Evolutionary conservation across 1,140 invertebrate species (phyloP), one percentile per base, ranked within the genome.

Genomic region (Diorhabda elongata): DNA sequence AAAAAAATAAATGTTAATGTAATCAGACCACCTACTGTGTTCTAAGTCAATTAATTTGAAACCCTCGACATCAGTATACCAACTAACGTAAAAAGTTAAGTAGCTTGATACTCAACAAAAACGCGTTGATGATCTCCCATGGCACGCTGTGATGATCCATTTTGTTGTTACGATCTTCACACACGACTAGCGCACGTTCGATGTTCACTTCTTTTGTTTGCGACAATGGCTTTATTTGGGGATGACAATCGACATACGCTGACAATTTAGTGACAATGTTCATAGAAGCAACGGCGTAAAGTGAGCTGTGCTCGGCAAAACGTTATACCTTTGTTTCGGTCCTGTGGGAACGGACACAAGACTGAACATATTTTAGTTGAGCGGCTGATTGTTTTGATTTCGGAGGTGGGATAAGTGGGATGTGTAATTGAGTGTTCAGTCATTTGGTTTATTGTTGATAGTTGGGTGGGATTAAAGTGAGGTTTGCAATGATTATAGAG

Each of bases 201-300:
- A 77, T 77, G 76, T 69, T 76, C 76, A 77, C 72, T 76, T 77
- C 76, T 74, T 74, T 77, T 76, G 69, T 76, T 58, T 58, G 66
- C 70, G 63, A 78, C 76, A 78, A 78, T 76, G 57, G 73, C 67
- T 73, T 77, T 77, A 74, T 76, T 76, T 77, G 69, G 63, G 70
- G 72, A 78, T 78, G 76, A 76, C 76, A 75, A 76, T 75, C 71
- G 74, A 75, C 76, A 76, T 76, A 77, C 75, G 76, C 69, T 74
- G 61, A 71, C 74, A 76, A 76, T 76, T 76, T 76, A 71, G 64
- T 67, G 60, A 72, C 67, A 68, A 72, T 70, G 72, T 66, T 61
- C 67, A 71, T 69, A 69, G 47, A n/a, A 52, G 67, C 58, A 59
- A 60, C 61, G 69, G 69, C 65, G 66, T 68, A 64, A 72, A 72